Evolutionary conservation across 2,888 invertebrate genomes (phyloP), one percentile per base, ranked within the genome.

Genomic region (Drosophila fulvimacula): DNA sequence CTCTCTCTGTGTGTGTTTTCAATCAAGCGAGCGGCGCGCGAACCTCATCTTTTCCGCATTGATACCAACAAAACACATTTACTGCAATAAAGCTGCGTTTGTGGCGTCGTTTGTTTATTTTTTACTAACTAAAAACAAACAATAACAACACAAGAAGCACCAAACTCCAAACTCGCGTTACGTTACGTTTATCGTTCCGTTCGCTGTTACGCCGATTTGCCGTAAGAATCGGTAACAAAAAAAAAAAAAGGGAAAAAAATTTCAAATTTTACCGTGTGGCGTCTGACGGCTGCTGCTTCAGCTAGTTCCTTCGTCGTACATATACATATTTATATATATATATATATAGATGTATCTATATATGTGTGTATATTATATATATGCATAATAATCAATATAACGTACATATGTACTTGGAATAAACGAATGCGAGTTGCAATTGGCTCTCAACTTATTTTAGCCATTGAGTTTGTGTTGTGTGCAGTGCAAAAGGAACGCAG

Each of bases 1-100:
- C 89, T 83, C 90, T 83, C 90, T 82, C 89, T 89, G 88, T 91
- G 90, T 91, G 90, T 91, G 90, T 91, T 90, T 91, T 89, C 90
- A 90, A 91, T 90, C 79, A 84, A 82, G 82, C 85, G 81, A 85
- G 84, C 84, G 86, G 81, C 86, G 77, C 83, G 87, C 87, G 80
- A 83, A 80, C 80, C 73, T 86, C 84, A 82, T 81, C 82, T 84
- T 84, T 84, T 84, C 86, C 84, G 84, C 84, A 83, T 84, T 82
- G 79, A 82, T 76, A 82, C 76, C 86, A 86, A 86, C 83, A 83
- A 80, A 83, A 81, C 71, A 72, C 76, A 73, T 73, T 76, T 73
- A 77, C 79, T 77, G 77, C 79, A 78, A 78, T 77, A 77, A 82
- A 73, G 72, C 84, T 75, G 81, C 81, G 79, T 81, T 82, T 82